These are phyloP conservation scores for Melieria crassipennis DNA, from an alignment of 2,888 invertebrate species.

Conservation along the genomic window DNA sequence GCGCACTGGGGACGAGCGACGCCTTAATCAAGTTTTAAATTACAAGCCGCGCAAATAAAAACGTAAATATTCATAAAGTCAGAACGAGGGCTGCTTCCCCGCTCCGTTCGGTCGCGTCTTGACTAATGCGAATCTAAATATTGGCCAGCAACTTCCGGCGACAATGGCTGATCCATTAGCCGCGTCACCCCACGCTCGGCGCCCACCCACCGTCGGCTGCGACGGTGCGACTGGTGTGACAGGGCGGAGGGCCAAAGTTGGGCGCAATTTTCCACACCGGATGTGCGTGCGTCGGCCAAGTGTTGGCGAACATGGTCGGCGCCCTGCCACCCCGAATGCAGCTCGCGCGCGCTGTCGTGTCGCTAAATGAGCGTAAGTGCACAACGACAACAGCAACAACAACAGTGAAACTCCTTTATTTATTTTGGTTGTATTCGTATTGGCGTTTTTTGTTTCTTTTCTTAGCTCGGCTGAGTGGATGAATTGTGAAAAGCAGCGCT, in stretches of 20 bases:
- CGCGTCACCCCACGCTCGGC: no score
- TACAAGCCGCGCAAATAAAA: constrained; percentile 37
- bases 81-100: constrained; percentile 12
- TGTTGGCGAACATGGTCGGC: background rate
- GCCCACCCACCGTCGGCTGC: no score
- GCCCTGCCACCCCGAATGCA: no score
- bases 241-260: background rate
- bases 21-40: constrained; percentile 37
- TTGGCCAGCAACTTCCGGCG: constrained; percentile 35
- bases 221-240: background rate
- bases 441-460: no score
- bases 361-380: constrained; percentile 23
- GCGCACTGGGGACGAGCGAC: no score
- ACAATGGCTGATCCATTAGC: constrained; percentile 31
- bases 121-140: constrained; percentile 35
- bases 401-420: background rate
- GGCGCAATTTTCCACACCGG: constrained; percentile 3
- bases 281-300: constrained; percentile 9
- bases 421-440: no score
- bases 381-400: background rate
- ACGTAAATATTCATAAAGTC: constrained; percentile 27
- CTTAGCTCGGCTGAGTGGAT: no score
- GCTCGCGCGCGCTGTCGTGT: background rate
- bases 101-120: background rate
- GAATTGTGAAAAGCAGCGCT: background rate